Percentiles rank a stretch among this genome's conserved stretches.
phyloP scores from a whole-genome alignment of 2,113 vertebrate genomes.

The Gobiocypris rarus region DNA sequence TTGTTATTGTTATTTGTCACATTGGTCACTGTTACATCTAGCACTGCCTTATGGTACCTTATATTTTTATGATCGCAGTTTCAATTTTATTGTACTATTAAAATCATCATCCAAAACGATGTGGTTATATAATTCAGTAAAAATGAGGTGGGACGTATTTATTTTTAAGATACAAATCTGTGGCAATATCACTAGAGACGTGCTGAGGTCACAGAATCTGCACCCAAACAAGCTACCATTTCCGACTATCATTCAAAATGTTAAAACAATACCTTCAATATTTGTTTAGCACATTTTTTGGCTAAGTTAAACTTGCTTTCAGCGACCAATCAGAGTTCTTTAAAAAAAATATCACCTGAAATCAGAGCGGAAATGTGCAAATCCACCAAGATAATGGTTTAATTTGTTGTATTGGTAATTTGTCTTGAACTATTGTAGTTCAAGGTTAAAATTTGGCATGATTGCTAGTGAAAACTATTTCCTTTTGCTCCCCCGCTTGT shows the following conservation, averaged over 20 bases:
- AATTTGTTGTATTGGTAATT: too few species aligned
- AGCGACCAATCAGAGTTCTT: neutral
- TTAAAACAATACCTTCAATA: neutral
- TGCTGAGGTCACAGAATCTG: neutral
- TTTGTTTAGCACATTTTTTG: neutral
- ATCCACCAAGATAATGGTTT: neutral
- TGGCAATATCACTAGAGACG: neutral
- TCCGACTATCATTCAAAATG: neutral
- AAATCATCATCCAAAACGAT: neutral
- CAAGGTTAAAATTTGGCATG: neutral
- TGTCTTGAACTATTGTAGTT: neutral
- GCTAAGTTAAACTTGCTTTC: neutral
- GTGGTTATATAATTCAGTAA: neutral
- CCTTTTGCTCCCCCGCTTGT: neutral
- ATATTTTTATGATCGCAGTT: neutral
- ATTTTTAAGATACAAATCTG: neutral
- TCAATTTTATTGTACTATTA: neutral
- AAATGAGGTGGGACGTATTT: neutral
- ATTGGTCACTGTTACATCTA: neutral
- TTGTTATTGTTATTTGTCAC: too few species aligned
- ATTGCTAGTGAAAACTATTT: neutral
- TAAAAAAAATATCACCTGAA: neutral
- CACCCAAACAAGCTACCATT: neutral
- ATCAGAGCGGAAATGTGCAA: neutral
- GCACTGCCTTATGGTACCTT: neutral